These are phyloP conservation scores for Melanotaenia duboulayi DNA, from an alignment of 2,113 vertebrate genomes.

Conservation along the genomic window DNA sequence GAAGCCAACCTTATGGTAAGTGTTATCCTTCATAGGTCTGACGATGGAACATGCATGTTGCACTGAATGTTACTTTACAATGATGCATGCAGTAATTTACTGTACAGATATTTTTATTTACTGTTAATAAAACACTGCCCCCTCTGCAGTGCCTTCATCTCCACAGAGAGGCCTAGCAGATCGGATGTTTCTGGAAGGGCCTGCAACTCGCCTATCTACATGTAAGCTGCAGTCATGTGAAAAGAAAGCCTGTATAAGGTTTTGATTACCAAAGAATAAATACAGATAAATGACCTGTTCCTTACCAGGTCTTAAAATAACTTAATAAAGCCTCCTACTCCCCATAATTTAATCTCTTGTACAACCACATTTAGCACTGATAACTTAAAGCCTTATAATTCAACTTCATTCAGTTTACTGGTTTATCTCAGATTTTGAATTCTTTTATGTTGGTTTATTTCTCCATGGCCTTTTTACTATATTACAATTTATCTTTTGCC, in stretches of 20 bases:
- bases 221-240: slow-evolving; percentile 79
- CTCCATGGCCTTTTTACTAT: background rate
- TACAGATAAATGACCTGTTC: too few relatives aligned
- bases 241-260: background rate
- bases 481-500: background rate
- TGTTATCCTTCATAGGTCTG: background rate
- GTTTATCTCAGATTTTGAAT: too few relatives aligned
- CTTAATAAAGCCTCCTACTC: too few relatives aligned
- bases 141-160: slow-evolving; percentile 87
- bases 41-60: background rate
- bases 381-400: too few relatives aligned
- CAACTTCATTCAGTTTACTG: too few relatives aligned
- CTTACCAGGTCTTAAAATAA: too few relatives aligned
- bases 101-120: too few relatives aligned
- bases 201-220: slow-evolving; percentile 84
- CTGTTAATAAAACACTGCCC: slow-evolving; percentile 2
- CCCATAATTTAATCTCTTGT: too few relatives aligned
- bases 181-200: slow-evolving; percentile 88
- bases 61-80: slow-evolving; percentile 1
- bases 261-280: too few relatives aligned
- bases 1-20: slow-evolving; percentile 86
- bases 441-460: background rate
- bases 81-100: too few relatives aligned
- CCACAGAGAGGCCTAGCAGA: slow-evolving; percentile 89
- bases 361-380: too few relatives aligned